Evolutionary conservation across 64 coral and sea anemone species (phyloP).

Genomic region (Montipora capricornis): DNA sequence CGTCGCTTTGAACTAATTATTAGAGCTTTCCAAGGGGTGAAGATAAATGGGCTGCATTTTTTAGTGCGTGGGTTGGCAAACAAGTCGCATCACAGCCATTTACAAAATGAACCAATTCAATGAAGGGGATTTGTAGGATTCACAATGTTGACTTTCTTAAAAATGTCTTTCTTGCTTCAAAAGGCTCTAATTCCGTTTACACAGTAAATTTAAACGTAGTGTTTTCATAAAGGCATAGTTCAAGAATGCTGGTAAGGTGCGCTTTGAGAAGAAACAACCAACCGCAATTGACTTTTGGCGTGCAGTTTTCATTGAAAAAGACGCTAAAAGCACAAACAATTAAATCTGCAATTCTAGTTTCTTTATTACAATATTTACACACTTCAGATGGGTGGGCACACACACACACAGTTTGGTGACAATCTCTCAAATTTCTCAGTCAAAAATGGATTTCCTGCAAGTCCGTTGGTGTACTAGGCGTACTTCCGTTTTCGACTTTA

Average conservation of each 20-base stretch:
- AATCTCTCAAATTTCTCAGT: constrained; percentile 30
- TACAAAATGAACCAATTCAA: constrained; percentile 16
- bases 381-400: constrained; percentile 16
- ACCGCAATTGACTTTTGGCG: background rate
- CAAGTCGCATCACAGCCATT: background rate
- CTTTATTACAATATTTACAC: constrained; percentile 80
- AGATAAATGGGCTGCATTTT: constrained; percentile 31
- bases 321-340: constrained; percentile 8
- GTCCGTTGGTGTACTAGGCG: constrained; percentile 94
- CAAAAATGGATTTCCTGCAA: constrained; percentile 98
- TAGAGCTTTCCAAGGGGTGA: constrained; percentile 13
- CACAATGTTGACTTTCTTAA: constrained; percentile 17
- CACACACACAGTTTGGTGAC: constrained; percentile 19
- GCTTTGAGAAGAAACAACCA: background rate
- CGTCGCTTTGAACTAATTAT: background rate
- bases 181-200: constrained; percentile 30
- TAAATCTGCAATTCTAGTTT: constrained; percentile 14
- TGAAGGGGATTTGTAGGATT: constrained; percentile 33
- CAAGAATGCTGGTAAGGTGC: background rate
- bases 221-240: background rate
- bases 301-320: background rate
- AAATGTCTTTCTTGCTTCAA: constrained; percentile 29
- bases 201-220: constrained; percentile 28
- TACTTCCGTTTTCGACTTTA: constrained; percentile 59
- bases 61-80: constrained; percentile 42